Evolutionary conservation across 1,140 invertebrate genomes (phyloP).

Genomic region (Yoshiicerus persimilis): DNA sequence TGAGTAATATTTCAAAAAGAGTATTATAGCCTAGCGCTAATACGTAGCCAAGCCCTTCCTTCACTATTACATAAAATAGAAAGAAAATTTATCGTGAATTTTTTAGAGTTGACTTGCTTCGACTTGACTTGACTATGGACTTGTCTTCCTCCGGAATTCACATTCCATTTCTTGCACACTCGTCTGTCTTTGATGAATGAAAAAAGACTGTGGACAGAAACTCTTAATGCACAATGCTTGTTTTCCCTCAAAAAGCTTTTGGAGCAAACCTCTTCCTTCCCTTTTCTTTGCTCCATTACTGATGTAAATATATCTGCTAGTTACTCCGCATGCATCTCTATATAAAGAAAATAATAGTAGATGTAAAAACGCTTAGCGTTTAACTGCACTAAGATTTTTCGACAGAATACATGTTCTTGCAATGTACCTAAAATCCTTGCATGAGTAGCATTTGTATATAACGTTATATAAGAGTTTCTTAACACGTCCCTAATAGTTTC

Average conservation of each 20-base stretch:
- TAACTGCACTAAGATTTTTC: neutral
- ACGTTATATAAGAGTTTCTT: too few relatives aligned
- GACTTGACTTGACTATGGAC: neutral
- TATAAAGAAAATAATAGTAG: neutral
- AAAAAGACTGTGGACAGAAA: neutral
- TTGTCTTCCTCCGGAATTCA: conserved; percentile 15
- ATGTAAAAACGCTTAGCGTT: neutral
- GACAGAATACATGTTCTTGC: neutral
- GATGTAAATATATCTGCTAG: neutral
- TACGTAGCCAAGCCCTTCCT: neutral
- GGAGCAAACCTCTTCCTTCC: neutral
- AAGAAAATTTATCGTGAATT: neutral
- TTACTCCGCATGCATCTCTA: neutral
- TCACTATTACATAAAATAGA: neutral
- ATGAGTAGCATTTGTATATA: too few relatives aligned
- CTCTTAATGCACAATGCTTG: conserved; percentile 22
- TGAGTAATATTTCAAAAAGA: neutral
- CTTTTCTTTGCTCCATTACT: neutral
- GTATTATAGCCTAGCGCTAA: neutral
- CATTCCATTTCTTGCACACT: conserved; percentile 8
- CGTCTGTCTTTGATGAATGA: conserved; percentile 10
- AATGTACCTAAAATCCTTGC: too few relatives aligned
- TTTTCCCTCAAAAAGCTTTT: neutral
- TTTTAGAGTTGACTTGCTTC: neutral
- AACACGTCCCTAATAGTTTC: too few relatives aligned